Percentiles rank a stretch among this genome's conserved stretches.
Conservation (phyloP, 1,140 invertebrate species). For the Megathymus violae region DNA sequence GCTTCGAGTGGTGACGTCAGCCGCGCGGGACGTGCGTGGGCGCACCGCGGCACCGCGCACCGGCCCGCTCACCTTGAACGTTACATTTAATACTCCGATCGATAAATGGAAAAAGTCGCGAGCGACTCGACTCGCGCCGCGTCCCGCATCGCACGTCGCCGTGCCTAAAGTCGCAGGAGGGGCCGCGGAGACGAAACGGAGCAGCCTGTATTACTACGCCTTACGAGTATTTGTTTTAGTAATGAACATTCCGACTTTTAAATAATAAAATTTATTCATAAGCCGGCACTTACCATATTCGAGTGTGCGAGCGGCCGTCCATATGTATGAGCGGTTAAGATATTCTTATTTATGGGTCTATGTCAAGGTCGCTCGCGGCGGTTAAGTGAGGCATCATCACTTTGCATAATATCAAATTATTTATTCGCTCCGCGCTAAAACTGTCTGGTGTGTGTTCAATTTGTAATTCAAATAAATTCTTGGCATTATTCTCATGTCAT, state of each 20-base stretch:
- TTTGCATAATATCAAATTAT: constrained; percentile 83
- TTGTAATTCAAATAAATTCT: constrained; percentile 82
- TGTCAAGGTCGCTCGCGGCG: constrained; percentile 71
- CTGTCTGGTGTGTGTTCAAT: constrained; percentile 74
- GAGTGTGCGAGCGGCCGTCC: constrained; percentile 75
- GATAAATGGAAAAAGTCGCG: constrained; percentile 36
- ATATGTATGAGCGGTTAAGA: constrained; percentile 82
- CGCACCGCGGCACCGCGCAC: no score
- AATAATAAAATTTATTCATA: constrained; percentile 84
- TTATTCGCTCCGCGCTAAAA: constrained; percentile 79
- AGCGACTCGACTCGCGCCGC: not conserved
- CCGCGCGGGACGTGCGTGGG: constrained; percentile 63
- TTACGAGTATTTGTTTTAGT: constrained; percentile 82
- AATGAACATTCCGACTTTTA: constrained; percentile 82
- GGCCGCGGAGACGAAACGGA: constrained; percentile 39
- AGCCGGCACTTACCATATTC: constrained; percentile 79
- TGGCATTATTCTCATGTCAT: constrained; percentile 65
- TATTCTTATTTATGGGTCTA: constrained; percentile 81
- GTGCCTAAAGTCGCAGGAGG: not conserved
- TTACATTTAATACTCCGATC: constrained; percentile 60
- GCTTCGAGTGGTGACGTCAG: constrained; percentile 50
- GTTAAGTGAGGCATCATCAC: constrained; percentile 68
- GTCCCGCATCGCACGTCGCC: not conserved
- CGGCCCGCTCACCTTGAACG: constrained; percentile 69
- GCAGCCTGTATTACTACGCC: constrained; percentile 77